Percentiles rank a stretch among this genome's conserved stretches.
Conservation (phyloP, 1,140 invertebrate species). For the Eueides isabella region DNA sequence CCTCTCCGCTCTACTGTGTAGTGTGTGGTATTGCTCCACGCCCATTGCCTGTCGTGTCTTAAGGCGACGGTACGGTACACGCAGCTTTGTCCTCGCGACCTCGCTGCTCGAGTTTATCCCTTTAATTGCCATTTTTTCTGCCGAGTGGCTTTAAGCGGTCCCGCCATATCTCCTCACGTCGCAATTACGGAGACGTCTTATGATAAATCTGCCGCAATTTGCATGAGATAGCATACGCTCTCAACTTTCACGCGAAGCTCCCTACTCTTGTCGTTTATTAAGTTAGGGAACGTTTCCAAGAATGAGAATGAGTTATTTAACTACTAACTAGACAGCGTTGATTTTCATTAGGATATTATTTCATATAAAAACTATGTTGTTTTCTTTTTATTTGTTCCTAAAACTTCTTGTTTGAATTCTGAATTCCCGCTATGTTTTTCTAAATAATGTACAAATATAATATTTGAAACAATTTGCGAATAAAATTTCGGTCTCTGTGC, state of each 20-base stretch:
- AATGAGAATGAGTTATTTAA: slow-evolving; percentile 79
- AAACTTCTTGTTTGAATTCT: background rate
- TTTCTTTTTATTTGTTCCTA: background rate
- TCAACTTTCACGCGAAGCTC: slow-evolving; percentile 79
- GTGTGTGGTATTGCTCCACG: slow-evolving; percentile 79
- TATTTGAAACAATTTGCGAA: slow-evolving; percentile 61
- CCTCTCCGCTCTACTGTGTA: slow-evolving; percentile 68
- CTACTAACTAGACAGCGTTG: slow-evolving; percentile 70
- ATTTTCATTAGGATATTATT: slow-evolving; percentile 57
- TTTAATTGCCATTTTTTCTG: slow-evolving; percentile 82
- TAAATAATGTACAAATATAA: slow-evolving; percentile 37
- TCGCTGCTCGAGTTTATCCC: slow-evolving; percentile 78
- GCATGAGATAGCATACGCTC: slow-evolving; percentile 82
- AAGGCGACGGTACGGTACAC: slow-evolving; percentile 48
- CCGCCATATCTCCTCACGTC: slow-evolving; percentile 80
- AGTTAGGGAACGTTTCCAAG: slow-evolving; percentile 76
- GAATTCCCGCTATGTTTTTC: background rate
- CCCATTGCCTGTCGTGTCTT: slow-evolving; percentile 78
- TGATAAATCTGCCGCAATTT: slow-evolving; percentile 82
- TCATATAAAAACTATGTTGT: slow-evolving; percentile 16
- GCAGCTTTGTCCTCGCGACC: slow-evolving; percentile 46
- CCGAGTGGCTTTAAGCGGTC: slow-evolving; percentile 69
- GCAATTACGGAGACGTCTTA: slow-evolving; percentile 81
- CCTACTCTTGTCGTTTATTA: slow-evolving; percentile 80
- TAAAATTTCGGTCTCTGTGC: slow-evolving; percentile 70